Base-by-base conservation (phyloP, 2,888 invertebrate species). In the Clanis bilineata region DNA sequence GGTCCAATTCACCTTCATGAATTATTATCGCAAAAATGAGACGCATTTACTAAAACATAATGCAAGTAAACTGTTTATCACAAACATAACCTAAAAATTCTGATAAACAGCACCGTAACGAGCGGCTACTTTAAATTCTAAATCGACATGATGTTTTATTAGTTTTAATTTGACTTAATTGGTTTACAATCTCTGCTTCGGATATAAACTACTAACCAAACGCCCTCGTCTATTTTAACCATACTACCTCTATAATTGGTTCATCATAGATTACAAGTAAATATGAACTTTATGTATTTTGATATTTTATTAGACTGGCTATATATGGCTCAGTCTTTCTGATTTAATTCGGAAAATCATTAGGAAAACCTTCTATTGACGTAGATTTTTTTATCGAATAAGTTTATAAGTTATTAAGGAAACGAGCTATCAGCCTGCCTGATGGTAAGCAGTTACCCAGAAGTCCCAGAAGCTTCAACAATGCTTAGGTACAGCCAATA, bases 151-250 rank as follows among this genome's bases (percentile, higher is more conserved):
- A 61, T 61, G 61, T 63, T 67, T 63, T 67, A 64, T 62, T 63
- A 54, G 63, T 63, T 62, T 59, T 62, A 62, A 67, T 67, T 67
- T 60, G 59, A 60, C 59, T 63, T 63, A 63, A 63, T 67, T 61
- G 62, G 54, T 62, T 63, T 63, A 59, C 51, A 51, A 51, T 51
- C 51, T 51, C 18, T 25, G 4, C 51, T 32, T 41, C 18, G 51
- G 51, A 51, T 32, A 51, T 51, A 32, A 51, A 32, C 32, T 51
- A 51, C 51, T 51, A 32, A 51, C 21, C 45, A 25, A 18, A 41
- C 36, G n/a, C 45, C 32, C 15, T 28, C 32, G 18, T 28, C 51
- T 32, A 51, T 32, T 51, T 32, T 28, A 32, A 32, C 32, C 32
- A 18, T 15, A 10, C n/a, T n/a, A n/a, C n/a, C n/a, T n/a, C 18